Evolutionary conservation across 64 coral and sea anemone genomes (phyloP).

Genomic region (Porites australiensis): DNA sequence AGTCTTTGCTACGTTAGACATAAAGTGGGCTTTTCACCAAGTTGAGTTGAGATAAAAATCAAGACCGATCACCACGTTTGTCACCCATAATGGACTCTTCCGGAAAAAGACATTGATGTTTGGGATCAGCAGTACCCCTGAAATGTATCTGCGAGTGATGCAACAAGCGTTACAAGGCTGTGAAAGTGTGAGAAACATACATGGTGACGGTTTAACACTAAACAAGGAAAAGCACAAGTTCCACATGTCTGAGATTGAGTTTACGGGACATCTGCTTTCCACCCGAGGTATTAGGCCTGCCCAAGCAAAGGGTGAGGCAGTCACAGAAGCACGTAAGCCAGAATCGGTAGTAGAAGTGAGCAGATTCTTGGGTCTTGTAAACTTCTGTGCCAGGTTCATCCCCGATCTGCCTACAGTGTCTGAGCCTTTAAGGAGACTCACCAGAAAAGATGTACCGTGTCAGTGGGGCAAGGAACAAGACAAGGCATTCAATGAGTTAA

Average conservation of each 20-base stretch:
- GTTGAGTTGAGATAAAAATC: conserved; percentile 28
- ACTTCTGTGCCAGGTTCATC: conserved; percentile 43
- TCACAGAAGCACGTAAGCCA: neutral
- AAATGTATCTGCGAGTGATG: conserved; percentile 58
- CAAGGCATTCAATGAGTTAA: conserved; percentile 32
- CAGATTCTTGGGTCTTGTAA: conserved; percentile 24
- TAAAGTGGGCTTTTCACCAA: conserved; percentile 59
- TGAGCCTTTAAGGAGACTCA: conserved; percentile 8
- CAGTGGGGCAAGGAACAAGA: neutral
- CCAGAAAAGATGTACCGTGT: conserved; percentile 15
- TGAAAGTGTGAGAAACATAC: conserved; percentile 31
- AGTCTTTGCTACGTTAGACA: conserved; percentile 34
- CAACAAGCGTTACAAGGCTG: conserved; percentile 23
- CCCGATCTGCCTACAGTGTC: conserved; percentile 3
- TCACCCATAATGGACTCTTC: conserved; percentile 18
- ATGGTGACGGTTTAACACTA: conserved; percentile 10
- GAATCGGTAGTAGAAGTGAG: neutral
- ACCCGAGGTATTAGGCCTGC: neutral
- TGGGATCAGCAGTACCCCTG: conserved; percentile 27
- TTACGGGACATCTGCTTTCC: too few species aligned
- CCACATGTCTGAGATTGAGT: too few species aligned
- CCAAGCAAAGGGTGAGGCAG: conserved; percentile 31
- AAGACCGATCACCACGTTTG: conserved; percentile 58
- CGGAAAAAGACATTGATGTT: conserved; percentile 33
- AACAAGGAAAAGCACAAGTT: too few species aligned